These are phyloP conservation scores for Microtus richardsoni DNA, from an alignment of 2,113 vertebrate genomes.

Conservation along the genomic window DNA sequence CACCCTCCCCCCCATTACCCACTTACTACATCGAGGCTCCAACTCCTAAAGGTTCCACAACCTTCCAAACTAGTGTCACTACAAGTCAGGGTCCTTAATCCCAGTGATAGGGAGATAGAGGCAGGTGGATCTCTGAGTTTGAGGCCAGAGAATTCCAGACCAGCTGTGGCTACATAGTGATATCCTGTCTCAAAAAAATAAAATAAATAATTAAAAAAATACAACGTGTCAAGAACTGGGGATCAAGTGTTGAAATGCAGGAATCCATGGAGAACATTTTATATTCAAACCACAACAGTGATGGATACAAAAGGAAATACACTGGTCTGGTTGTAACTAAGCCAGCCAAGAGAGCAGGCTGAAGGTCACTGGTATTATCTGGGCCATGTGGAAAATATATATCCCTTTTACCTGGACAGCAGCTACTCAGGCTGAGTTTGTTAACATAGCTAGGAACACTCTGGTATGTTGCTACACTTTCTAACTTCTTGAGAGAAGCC, in stretches of 20 bases:
- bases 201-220: background rate
- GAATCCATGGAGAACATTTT: background rate
- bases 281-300: background rate
- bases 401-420: fast-evolving
- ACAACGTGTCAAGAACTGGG: background rate
- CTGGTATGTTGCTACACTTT: background rate
- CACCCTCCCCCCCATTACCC: too few species aligned
- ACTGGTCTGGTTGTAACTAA: background rate
- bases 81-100: background rate
- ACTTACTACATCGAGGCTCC: background rate
- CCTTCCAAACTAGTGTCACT: background rate
- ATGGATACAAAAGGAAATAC: background rate
- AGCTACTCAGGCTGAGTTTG: background rate
- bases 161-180: background rate
- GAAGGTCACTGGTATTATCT: background rate
- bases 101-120: background rate
- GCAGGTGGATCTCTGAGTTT: background rate
- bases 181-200: background rate
- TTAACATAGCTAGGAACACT: background rate
- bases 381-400: background rate
- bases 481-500: background rate
- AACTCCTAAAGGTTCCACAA: background rate
- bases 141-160: background rate
- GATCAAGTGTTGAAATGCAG: background rate
- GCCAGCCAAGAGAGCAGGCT: background rate